Conservation (phyloP, 2,797 vertebrate species). For the Spheniscus humboldti region DNA sequence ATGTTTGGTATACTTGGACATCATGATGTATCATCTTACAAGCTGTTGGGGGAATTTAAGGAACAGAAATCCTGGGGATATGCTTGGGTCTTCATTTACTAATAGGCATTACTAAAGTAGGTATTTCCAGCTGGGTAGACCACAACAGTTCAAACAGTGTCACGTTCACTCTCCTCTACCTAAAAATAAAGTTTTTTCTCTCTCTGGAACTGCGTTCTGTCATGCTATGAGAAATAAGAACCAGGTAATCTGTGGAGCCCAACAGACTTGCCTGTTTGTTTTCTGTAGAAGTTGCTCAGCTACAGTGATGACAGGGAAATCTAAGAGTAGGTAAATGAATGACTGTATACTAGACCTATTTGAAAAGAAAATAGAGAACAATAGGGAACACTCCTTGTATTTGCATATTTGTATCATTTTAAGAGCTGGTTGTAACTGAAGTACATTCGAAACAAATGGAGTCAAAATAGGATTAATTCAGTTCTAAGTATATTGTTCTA, state of each 20-base stretch:
- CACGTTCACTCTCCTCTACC: neutral
- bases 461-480: neutral
- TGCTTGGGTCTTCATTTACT: neutral
- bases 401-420: neutral
- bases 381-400: neutral
- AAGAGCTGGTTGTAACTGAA: neutral
- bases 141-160: neutral
- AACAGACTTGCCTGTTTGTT: neutral
- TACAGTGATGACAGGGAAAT: neutral
- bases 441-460: neutral
- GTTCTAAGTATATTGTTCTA: neutral
- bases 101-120: neutral
- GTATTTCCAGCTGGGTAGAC: neutral
- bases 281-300: neutral
- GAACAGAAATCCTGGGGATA: neutral
- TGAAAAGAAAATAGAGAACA: neutral
- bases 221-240: neutral
- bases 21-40: rapidly evolving
- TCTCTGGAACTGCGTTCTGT: neutral
- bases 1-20: no score
- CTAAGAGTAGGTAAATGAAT: neutral
- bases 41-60: neutral
- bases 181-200: neutral
- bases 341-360: neutral
- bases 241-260: neutral